Conservation (phyloP, 64 coral and sea anemone species). For the Stichodactyla helianthus region DNA sequence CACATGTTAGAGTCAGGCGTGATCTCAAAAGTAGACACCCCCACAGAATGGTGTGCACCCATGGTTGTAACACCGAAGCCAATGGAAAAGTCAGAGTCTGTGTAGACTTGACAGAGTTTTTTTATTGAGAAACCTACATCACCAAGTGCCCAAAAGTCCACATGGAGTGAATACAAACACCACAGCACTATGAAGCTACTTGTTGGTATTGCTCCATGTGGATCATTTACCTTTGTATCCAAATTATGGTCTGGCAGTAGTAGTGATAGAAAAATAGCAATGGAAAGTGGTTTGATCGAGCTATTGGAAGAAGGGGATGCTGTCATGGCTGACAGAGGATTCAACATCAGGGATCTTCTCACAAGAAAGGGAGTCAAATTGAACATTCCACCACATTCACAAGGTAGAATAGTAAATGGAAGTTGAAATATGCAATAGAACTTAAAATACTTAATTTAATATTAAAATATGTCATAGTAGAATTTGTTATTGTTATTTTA, state of each 20-base stretch:
- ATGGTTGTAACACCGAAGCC: no score
- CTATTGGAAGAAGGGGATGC: background rate
- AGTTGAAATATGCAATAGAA: background rate
- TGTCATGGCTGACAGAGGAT: slow-evolving; percentile 3
- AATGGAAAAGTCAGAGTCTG: no score
- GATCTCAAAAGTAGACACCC: no score
- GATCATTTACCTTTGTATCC: slow-evolving; percentile 47
- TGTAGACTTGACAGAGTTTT: no score
- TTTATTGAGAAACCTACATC: slow-evolving; percentile 51
- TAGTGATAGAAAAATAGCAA: slow-evolving; percentile 53
- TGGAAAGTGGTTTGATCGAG: background rate
- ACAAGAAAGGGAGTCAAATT: background rate
- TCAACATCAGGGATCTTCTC: background rate
- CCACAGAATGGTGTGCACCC: no score
- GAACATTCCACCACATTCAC: background rate
- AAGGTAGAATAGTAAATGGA: background rate
- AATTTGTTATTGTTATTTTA: background rate
- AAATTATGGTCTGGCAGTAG: slow-evolving; percentile 51
- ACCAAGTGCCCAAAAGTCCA: slow-evolving; percentile 41
- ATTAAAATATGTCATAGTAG: background rate
- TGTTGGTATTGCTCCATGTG: slow-evolving; percentile 41
- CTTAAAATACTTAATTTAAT: no score
- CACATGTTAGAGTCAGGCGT: no score
- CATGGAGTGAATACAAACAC: slow-evolving; percentile 53
- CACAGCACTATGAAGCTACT: slow-evolving; percentile 48